A percentile compares a stretch with the other conserved stretches of the same genome.
Conservation (phyloP, 2,113 vertebrate genomes). For the Elanus axillaris region DNA sequence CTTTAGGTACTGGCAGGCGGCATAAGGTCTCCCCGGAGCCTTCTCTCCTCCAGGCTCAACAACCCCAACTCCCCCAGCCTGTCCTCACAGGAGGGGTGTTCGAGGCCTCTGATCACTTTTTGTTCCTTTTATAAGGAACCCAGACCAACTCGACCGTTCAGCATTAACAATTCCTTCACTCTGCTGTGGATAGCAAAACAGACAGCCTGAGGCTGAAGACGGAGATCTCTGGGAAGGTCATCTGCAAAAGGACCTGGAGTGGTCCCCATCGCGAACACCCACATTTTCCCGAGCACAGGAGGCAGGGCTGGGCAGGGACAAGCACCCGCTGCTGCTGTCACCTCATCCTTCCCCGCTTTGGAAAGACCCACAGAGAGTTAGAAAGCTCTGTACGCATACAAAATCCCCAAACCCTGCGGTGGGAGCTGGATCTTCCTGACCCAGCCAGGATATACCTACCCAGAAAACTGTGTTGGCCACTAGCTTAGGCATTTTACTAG, state of each 20-base stretch:
- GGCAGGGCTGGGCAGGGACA: background rate
- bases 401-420: fast-evolving
- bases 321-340: background rate
- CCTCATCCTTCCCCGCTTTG: background rate
- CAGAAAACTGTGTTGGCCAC: background rate
- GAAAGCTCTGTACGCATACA: background rate
- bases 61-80: background rate
- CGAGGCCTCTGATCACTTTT: background rate
- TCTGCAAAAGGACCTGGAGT: background rate
- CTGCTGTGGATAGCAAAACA: background rate
- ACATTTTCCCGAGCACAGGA: fast-evolving
- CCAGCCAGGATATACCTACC: background rate
- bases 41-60: background rate
- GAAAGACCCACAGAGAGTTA: background rate
- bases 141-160: background rate
- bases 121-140: background rate
- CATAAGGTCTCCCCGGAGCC: fast-evolving
- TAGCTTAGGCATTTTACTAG: background rate
- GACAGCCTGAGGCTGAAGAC: background rate
- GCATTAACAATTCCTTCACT: background rate
- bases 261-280: background rate
- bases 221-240: background rate
- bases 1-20: too few species aligned
- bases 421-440: background rate
- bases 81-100: fast-evolving